Conservation (phyloP, 2,888 invertebrate genomes). For the Patella depressa region DNA sequence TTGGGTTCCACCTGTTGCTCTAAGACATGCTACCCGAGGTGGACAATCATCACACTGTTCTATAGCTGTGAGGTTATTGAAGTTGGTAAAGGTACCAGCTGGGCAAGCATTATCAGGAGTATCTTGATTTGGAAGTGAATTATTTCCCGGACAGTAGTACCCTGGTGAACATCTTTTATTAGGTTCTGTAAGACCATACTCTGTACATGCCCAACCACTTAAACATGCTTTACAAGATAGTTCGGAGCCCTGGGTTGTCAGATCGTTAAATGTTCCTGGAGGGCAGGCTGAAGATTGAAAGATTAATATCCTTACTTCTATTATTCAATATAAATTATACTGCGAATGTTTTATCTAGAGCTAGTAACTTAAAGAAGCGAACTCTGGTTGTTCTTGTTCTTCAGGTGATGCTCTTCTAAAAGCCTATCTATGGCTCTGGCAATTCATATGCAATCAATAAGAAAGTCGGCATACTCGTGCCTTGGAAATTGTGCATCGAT, state of each 20-base stretch:
- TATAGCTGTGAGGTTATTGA: constrained; percentile 60
- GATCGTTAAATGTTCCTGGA: constrained; percentile 63
- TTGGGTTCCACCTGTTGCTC: constrained; percentile 65
- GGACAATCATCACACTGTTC: constrained; percentile 63
- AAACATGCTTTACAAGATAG: constrained; percentile 57
- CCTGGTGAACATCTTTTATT: constrained; percentile 64
- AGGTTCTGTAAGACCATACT: constrained; percentile 54
- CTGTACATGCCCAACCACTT: constrained; percentile 63
- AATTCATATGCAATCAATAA: too few species aligned
- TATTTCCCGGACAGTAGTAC: constrained; percentile 67
- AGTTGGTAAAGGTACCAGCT: constrained; percentile 64
- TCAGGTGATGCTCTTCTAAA: too few species aligned
- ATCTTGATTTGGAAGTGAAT: constrained; percentile 55
- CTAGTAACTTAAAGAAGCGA: too few species aligned
- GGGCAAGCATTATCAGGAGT: constrained; percentile 62
- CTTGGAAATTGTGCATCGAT: too few species aligned
- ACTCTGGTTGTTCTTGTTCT: too few species aligned
- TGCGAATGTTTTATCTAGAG: too few species aligned
- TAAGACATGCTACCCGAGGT: constrained; percentile 55
- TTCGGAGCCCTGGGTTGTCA: constrained; percentile 38
- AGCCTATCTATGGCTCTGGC: too few species aligned
- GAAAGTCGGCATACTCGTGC: too few species aligned
- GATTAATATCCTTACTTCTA: background rate
- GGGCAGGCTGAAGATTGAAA: constrained; percentile 42
- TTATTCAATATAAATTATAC: too few species aligned